A percentile compares a stretch with the other conserved stretches of the same genome.
These are phyloP conservation scores for Eledone cirrhosa DNA, from an alignment of 2,888 invertebrate genomes.

Conservation along the genomic window DNA sequence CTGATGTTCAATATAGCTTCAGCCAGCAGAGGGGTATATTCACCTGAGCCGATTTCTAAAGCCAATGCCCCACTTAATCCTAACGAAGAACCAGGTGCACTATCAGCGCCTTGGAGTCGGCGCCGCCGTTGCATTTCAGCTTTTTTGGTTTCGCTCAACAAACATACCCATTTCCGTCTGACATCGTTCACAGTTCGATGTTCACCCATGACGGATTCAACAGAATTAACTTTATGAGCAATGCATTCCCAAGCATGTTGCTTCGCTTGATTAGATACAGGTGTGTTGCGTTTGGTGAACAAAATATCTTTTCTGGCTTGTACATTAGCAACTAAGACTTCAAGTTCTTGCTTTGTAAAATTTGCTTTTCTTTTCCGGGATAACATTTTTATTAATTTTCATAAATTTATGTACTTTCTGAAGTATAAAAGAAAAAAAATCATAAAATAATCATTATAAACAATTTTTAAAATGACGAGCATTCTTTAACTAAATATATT, in stretches of 20 bases:
- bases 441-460: too few species aligned
- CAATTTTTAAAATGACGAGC: too few species aligned
- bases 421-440: too few species aligned
- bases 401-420: too few species aligned
- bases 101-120: background rate
- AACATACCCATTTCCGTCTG: constrained; percentile 12
- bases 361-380: constrained; percentile 17
- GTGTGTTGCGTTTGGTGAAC: constrained; percentile 16
- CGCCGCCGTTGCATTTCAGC: constrained; percentile 20
- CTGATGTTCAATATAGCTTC: constrained; percentile 17
- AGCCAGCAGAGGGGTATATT: background rate
- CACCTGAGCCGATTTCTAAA: background rate
- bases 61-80: background rate
- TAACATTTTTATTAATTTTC: background rate
- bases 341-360: constrained; percentile 20
- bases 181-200: constrained; percentile 23
- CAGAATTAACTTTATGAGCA: constrained; percentile 16
- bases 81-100: background rate
- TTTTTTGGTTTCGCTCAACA: constrained; percentile 26
- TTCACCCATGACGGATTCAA: background rate
- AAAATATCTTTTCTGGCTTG: constrained; percentile 18
- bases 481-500: too few species aligned
- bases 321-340: constrained; percentile 11
- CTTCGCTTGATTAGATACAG: constrained; percentile 7
- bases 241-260: constrained; percentile 17